phyloP scores from a whole-genome alignment of 2,797 vertebrate species.

The Hybognathus amarus region DNA sequence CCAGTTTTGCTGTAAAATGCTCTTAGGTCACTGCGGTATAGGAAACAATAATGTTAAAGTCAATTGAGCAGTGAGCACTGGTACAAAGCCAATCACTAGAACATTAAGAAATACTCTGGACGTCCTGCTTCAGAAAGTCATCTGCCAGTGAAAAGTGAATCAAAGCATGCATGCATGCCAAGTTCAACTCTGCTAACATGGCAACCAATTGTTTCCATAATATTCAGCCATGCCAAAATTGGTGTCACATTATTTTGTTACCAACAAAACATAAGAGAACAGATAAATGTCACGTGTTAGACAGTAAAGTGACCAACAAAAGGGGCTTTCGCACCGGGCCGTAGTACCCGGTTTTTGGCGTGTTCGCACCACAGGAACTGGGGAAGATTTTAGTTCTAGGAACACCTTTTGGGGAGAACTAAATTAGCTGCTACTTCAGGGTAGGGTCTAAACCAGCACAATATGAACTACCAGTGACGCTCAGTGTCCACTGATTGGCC shows the following conservation, averaged over 20 bases:
- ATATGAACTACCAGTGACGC: no score
- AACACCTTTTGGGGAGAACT: no score
- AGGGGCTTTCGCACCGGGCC: no score
- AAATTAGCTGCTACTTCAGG: no score
- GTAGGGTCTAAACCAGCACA: no score
- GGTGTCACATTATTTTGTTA: background rate
- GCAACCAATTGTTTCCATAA: constrained; percentile 13
- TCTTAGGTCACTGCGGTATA: constrained; percentile 3
- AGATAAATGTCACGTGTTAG: background rate
- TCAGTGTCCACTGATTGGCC: no score
- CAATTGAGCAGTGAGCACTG: background rate
- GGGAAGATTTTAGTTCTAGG: no score
- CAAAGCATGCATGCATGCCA: background rate
- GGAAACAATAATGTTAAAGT: background rate
- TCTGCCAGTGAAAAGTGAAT: background rate
- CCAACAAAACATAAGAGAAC: constrained; percentile 14
- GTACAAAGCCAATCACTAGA: background rate
- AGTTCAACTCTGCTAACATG: background rate
- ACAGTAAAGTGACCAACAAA: background rate
- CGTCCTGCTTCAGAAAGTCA: constrained; percentile 6
- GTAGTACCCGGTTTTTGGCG: no score
- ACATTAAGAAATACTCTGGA: background rate
- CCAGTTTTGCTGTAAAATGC: background rate
- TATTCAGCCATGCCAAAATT: background rate
- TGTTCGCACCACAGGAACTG: no score